Percentiles rank a stretch among this genome's conserved stretches.
These are phyloP conservation scores for Ernsta delagoae DNA, from an alignment of 2,888 invertebrate genomes.

Conservation along the genomic window DNA sequence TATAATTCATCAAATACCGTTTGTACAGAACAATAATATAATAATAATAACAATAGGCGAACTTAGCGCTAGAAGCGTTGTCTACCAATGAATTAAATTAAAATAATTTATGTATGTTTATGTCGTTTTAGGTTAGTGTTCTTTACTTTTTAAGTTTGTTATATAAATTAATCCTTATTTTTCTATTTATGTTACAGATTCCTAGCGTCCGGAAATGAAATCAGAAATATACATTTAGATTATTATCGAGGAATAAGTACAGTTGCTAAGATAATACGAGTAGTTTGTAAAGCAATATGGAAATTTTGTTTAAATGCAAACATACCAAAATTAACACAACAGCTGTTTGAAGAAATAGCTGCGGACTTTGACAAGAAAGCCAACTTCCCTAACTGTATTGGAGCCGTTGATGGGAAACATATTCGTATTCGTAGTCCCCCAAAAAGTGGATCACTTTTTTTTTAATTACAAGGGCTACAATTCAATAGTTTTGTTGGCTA, in stretches of 20 bases:
- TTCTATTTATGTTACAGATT: conserved; percentile 7
- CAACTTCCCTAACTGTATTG: conserved; percentile 45
- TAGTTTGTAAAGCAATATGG: conserved; percentile 3
- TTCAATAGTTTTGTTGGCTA: conserved; percentile 44
- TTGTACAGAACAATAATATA: background rate
- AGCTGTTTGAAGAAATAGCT: conserved; percentile 36
- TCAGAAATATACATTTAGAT: background rate
- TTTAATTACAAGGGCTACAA: conserved; percentile 41
- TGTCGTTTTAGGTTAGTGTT: conserved; percentile 4
- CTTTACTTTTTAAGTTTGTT: conserved; percentile 3
- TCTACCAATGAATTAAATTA: conserved; percentile 2
- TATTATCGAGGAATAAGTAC: background rate
- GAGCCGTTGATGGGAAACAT: conserved; percentile 45
- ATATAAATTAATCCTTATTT: background rate
- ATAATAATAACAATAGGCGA: background rate
- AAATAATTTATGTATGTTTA: conserved; percentile 4
- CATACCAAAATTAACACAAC: conserved; percentile 6
- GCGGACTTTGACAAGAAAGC: conserved; percentile 41
- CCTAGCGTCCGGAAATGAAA: background rate
- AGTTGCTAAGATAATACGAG: conserved; percentile 9
- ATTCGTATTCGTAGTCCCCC: conserved; percentile 40
- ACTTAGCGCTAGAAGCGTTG: conserved; percentile 4
- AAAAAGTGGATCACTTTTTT: background rate
- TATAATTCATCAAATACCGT: background rate
- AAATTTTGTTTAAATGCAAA: background rate